These are phyloP conservation scores for Lethenteron reissneri DNA, from an alignment of 2,113 vertebrate genomes.

Conservation along the genomic window DNA sequence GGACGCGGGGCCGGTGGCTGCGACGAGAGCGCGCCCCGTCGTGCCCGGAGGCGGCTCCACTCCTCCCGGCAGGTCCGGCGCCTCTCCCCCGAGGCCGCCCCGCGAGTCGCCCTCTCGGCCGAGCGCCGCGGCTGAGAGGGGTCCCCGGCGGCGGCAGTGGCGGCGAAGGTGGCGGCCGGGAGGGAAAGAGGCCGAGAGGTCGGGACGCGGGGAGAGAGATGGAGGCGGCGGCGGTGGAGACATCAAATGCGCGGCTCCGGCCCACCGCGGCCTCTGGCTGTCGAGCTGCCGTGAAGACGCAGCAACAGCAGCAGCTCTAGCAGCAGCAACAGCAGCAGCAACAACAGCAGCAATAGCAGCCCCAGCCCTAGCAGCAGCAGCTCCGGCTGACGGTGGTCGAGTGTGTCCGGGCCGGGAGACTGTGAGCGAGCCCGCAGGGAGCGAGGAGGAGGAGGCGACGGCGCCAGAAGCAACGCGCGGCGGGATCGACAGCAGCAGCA, in stretches of 20 bases:
- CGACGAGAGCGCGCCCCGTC: slow-evolving; percentile 15
- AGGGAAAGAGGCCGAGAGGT: too few relatives aligned
- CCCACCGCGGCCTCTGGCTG: background rate
- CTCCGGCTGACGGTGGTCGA: too few relatives aligned
- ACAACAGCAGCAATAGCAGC: background rate
- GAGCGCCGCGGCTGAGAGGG: slow-evolving; percentile 13
- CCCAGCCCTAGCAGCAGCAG: too few relatives aligned
- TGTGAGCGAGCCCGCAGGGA: too few relatives aligned
- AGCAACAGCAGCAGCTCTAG: background rate
- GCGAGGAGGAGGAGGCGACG: background rate
- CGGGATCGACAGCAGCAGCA: background rate
- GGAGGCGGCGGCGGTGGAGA: too few relatives aligned
- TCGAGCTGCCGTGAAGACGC: slow-evolving; percentile 9
- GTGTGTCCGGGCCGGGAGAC: too few relatives aligned
- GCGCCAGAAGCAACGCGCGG: background rate
- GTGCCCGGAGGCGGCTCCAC: slow-evolving; percentile 17
- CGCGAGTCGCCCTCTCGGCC: slow-evolving; percentile 10
- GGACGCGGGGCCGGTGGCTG: slow-evolving; percentile 10
- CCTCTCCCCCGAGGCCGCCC: slow-evolving; percentile 9
- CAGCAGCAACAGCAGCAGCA: background rate
- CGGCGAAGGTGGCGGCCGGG: slow-evolving; percentile 5
- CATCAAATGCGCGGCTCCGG: background rate
- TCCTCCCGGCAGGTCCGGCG: background rate
- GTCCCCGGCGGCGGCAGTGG: slow-evolving; percentile 9
- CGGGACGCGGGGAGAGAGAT: background rate